phyloP scores from a whole-genome alignment of 2,113 vertebrate genomes.

The Noctilio leporinus region DNA sequence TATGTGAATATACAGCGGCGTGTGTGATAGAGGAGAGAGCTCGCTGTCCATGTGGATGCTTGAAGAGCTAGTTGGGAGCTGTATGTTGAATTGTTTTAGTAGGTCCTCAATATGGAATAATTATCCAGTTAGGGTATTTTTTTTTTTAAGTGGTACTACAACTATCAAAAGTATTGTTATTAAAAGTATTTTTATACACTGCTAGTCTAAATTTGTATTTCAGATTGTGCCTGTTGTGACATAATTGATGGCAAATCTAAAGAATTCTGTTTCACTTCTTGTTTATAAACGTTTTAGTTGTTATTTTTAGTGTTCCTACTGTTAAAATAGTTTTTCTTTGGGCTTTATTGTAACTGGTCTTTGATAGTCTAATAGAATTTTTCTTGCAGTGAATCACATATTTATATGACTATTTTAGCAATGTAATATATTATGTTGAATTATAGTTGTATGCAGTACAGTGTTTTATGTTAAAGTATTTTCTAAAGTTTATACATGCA shows the following conservation, averaged over 20 bases:
- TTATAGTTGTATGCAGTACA: slow-evolving; percentile 35
- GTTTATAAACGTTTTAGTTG: background rate
- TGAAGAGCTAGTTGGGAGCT: background rate
- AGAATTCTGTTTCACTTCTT: background rate
- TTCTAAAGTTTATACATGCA: slow-evolving; percentile 76
- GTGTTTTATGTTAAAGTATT: slow-evolving; percentile 74
- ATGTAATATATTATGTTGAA: slow-evolving; percentile 76
- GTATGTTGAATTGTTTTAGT: background rate
- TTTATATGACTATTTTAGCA: slow-evolving; percentile 82
- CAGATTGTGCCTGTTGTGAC: background rate
- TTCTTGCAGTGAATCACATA: slow-evolving; percentile 70
- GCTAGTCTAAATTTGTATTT: slow-evolving; percentile 45
- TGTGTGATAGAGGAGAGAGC: background rate
- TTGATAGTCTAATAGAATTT: slow-evolving; percentile 48
- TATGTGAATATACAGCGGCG: background rate
- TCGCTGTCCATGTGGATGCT: background rate
- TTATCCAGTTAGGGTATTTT: background rate
- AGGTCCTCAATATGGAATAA: background rate
- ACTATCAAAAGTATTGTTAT: slow-evolving; percentile 40
- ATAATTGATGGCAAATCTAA: background rate
- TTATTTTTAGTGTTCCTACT: slow-evolving; percentile 11
- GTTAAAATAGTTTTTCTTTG: slow-evolving; percentile 28
- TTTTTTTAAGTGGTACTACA: background rate
- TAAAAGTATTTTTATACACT: slow-evolving; percentile 63
- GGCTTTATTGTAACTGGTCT: slow-evolving; percentile 25